phyloP scores from a whole-genome alignment of 2,113 vertebrate species.

The Ardeotis arabs region DNA sequence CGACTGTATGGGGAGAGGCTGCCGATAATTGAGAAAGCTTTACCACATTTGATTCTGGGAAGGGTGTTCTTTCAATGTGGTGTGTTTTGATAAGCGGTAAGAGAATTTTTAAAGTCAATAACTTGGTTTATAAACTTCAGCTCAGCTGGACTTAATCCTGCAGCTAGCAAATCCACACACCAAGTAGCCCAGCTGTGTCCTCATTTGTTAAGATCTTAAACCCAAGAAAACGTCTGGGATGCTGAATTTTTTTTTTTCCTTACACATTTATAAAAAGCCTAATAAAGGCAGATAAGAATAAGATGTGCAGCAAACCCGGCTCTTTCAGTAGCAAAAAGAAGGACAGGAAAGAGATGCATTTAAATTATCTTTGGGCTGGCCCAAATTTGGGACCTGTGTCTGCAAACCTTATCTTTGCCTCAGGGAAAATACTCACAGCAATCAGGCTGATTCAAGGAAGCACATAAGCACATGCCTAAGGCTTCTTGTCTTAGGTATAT shows the following conservation, averaged over 20 bases:
- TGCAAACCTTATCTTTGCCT: slow-evolving; percentile 48
- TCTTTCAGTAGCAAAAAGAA: not conserved
- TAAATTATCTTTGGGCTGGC: slow-evolving; percentile 26
- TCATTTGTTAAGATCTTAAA: slow-evolving; percentile 73
- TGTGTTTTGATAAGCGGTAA: slow-evolving; percentile 63
- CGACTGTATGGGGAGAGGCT: not conserved
- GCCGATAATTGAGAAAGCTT: slow-evolving; percentile 59
- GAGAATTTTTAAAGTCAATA: slow-evolving; percentile 71
- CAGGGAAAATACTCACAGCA: slow-evolving; percentile 10
- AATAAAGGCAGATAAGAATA: slow-evolving; percentile 41
- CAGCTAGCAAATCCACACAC: slow-evolving; percentile 63
- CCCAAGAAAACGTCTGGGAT: slow-evolving; percentile 37
- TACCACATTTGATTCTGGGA: slow-evolving; percentile 43
- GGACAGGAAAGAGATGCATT: not conserved
- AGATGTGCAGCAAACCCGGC: not conserved
- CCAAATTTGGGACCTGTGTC: slow-evolving; percentile 22
- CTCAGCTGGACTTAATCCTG: slow-evolving; percentile 67
- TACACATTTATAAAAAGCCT: slow-evolving; percentile 31
- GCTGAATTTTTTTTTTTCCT: slow-evolving; percentile 17
- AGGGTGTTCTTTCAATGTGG: slow-evolving; percentile 60
- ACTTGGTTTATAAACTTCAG: slow-evolving; percentile 68
- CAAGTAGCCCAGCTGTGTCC: slow-evolving; percentile 66
- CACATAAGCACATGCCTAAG: slow-evolving; percentile 22
- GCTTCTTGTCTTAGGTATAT: slow-evolving; percentile 27
- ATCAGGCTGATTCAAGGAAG: slow-evolving; percentile 29